Percentiles rank a stretch among this genome's conserved stretches.
Conservation (phyloP, 2,113 vertebrate genomes). For the Amblyopsis rosae region DNA sequence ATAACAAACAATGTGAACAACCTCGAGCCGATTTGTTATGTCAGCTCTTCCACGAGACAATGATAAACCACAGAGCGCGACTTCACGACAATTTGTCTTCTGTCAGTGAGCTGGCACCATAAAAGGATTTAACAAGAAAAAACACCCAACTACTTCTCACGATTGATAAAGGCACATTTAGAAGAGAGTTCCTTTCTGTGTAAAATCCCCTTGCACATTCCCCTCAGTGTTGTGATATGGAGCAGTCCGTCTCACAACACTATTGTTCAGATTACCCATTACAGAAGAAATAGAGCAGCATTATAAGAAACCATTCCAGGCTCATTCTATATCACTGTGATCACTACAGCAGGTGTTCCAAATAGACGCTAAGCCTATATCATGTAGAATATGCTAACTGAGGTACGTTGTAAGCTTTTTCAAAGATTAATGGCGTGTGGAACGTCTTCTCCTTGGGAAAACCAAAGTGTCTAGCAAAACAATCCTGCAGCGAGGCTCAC, state of each 20-base stretch:
- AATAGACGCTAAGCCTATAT: background rate
- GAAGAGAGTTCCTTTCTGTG: conserved; percentile 82
- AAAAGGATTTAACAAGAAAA: conserved; percentile 43
- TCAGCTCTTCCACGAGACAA: conserved; percentile 55
- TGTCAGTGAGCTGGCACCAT: conserved; percentile 51
- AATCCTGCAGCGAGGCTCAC: conserved; percentile 8
- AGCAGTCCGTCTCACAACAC: conserved; percentile 9
- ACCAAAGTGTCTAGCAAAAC: background rate
- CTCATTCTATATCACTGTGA: background rate
- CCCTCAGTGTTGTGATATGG: conserved; percentile 51
- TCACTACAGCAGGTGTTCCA: background rate
- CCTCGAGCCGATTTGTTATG: conserved; percentile 32
- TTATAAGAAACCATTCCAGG: background rate
- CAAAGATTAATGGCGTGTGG: background rate
- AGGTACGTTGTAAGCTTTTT: background rate
- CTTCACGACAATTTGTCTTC: conserved; percentile 46
- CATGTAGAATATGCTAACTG: background rate
- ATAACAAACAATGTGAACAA: conserved; percentile 51
- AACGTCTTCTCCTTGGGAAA: background rate
- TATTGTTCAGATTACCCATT: background rate
- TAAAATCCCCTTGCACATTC: conserved; percentile 61
- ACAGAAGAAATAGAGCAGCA: background rate
- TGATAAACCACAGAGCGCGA: conserved; percentile 44
- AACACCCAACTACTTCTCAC: conserved; percentile 57
- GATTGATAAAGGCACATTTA: conserved; percentile 57